Conservation (phyloP, 2,888 invertebrate genomes). For the Philaethria dido region DNA sequence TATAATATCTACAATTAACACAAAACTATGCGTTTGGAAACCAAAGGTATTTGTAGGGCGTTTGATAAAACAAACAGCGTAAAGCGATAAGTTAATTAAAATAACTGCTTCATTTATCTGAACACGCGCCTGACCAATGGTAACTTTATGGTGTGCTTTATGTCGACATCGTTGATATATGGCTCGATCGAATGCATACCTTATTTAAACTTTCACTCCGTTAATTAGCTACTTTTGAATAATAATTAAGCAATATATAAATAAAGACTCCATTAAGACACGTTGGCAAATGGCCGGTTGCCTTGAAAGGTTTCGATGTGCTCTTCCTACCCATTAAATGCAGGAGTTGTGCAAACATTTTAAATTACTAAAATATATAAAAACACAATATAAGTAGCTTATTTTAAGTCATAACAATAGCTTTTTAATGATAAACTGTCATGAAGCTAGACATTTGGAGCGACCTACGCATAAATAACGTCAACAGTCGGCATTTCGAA, state of each 20-base stretch:
- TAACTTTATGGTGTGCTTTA: constrained; percentile 55
- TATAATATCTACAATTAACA: neutral
- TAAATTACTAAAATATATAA: too few species aligned
- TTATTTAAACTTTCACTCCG: constrained; percentile 47
- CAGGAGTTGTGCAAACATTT: neutral
- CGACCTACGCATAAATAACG: constrained; percentile 65
- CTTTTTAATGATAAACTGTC: constrained; percentile 50
- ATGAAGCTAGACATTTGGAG: constrained; percentile 56
- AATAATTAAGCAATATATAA: neutral
- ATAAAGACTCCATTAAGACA: neutral
- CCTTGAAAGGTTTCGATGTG: neutral
- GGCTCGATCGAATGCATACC: constrained; percentile 40
- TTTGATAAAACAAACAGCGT: constrained; percentile 6
- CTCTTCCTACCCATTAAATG: neutral
- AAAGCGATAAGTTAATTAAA: constrained; percentile 60
- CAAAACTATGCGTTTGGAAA: neutral
- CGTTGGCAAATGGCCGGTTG: neutral
- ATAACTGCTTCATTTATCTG: constrained; percentile 63
- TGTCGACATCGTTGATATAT: constrained; percentile 44
- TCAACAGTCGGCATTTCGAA: constrained; percentile 62
- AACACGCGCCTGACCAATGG: constrained; percentile 45
- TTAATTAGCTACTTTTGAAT: constrained; percentile 44
- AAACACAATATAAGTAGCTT: too few species aligned
- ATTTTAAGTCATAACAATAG: neutral
- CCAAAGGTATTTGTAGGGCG: constrained; percentile 1